Conservation (phyloP, 2,797 vertebrate genomes). For the Xenopus petersii region DNA sequence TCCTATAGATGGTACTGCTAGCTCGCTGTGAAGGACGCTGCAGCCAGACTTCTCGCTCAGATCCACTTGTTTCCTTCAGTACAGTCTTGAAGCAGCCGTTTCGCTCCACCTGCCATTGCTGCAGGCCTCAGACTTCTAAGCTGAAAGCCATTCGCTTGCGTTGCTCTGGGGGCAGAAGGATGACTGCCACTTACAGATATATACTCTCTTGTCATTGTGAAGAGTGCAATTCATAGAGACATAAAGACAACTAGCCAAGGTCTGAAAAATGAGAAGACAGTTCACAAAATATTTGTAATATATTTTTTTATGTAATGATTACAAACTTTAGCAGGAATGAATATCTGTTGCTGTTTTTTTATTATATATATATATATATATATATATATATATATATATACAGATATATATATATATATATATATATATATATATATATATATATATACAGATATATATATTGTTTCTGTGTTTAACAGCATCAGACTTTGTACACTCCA, state of each 20-base stretch:
- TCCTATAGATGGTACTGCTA: conserved; percentile 86
- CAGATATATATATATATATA: conserved; percentile 7
- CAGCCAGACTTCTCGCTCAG: conserved; percentile 87
- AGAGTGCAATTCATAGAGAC: conserved; percentile 82
- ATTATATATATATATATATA: not conserved
- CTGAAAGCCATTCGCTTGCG: conserved; percentile 91
- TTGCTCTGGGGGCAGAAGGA: conserved; percentile 84
- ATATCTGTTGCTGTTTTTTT: conserved; percentile 1
- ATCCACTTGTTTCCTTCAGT: conserved; percentile 94
- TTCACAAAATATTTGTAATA: conserved; percentile 21
- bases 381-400: not conserved
- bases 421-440: not conserved
- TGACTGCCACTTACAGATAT: conserved; percentile 95
- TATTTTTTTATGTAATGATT: conserved; percentile 34
- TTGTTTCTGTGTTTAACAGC: not conserved
- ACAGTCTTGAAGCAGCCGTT: conserved; percentile 94
- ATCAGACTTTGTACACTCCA: conserved; percentile 21
- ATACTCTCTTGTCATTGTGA: conserved; percentile 95
- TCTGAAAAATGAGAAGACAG: conserved; percentile 7
- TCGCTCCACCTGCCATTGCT: conserved; percentile 90
- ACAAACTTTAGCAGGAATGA: conserved; percentile 9
- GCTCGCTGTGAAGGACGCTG: conserved; percentile 94
- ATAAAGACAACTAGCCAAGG: not conserved
- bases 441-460: not conserved
- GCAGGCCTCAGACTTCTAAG: conserved; percentile 93